phyloP scores from a whole-genome alignment of 2,888 invertebrate species.

The Troides helena region DNA sequence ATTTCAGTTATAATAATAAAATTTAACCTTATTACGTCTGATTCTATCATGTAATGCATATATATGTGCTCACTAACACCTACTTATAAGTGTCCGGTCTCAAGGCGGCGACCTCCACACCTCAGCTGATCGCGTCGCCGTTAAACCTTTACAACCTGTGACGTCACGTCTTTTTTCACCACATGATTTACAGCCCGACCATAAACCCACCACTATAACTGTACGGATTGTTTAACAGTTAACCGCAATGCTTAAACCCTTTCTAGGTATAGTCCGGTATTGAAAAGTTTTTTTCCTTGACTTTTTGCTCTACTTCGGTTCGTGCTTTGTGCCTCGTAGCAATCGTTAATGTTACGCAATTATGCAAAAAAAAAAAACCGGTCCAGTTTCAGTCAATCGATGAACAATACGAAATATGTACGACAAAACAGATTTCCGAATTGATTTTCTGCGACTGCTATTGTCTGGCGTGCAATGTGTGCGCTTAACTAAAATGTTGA shows the following conservation, averaged over 20 bases:
- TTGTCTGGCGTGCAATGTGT: slow-evolving; percentile 50
- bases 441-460: slow-evolving; percentile 46
- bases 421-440: slow-evolving; percentile 38
- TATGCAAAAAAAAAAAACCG: slow-evolving; percentile 79
- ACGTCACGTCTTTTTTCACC: slow-evolving; percentile 74
- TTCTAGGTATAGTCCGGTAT: slow-evolving; percentile 70
- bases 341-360: slow-evolving; percentile 67
- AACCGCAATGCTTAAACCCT: slow-evolving; percentile 78
- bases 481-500: slow-evolving; percentile 36
- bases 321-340: slow-evolving; percentile 51
- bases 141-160: slow-evolving; percentile 72
- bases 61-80: background rate
- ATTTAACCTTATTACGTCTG: background rate
- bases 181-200: slow-evolving; percentile 72
- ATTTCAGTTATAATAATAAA: no score
- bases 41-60: background rate
- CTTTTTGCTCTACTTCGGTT: slow-evolving; percentile 74
- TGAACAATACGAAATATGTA: slow-evolving; percentile 50
- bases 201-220: slow-evolving; percentile 76
- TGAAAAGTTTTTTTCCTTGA: slow-evolving; percentile 45
- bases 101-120: slow-evolving; percentile 55
- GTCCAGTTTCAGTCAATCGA: slow-evolving; percentile 42
- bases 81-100: slow-evolving; percentile 30
- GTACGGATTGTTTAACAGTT: slow-evolving; percentile 77
- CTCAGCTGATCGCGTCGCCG: slow-evolving; percentile 71